Percentiles rank a stretch among this genome's conserved stretches.
phyloP scores from a whole-genome alignment of 2,797 vertebrate genomes.

The Darevskia nairensis region DNA sequence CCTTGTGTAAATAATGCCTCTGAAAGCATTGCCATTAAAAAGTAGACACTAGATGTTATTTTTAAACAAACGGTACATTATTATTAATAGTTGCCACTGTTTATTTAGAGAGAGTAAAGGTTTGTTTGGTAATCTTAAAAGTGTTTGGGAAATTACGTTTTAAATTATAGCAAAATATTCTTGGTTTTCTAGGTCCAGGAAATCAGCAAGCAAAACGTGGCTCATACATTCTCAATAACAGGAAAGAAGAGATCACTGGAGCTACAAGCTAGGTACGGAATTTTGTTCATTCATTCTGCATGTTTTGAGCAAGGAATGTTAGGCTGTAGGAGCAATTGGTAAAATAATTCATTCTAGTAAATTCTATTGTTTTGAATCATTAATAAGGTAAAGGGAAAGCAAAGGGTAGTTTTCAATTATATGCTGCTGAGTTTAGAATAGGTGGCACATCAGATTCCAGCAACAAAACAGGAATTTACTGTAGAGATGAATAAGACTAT shows the following conservation, averaged over 20 bases:
- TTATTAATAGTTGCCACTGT: not conserved
- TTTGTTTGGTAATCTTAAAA: conserved; percentile 30
- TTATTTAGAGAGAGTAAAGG: conserved; percentile 23
- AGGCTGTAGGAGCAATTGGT: not conserved
- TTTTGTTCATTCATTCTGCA: conserved; percentile 6
- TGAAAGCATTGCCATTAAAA: not conserved
- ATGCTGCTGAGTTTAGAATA: not conserved
- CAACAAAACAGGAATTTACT: conserved; percentile 30
- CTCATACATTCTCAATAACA: conserved; percentile 88
- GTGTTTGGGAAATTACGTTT: not conserved
- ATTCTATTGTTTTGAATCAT: not conserved
- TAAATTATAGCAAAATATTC: not conserved
- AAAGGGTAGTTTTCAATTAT: conserved; percentile 9
- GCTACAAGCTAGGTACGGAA: conserved; percentile 90
- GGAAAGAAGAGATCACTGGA: conserved; percentile 93
- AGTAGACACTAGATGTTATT: not conserved
- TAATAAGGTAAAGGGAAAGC: not conserved
- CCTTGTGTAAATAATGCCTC: not conserved
- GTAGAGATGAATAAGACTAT: not conserved
- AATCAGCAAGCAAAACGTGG: conserved; percentile 87
- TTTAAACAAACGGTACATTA: not conserved
- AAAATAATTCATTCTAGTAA: not conserved
- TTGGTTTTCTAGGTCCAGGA: conserved; percentile 88
- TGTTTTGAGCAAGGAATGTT: not conserved
- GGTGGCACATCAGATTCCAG: not conserved